Evolutionary conservation across 2,113 vertebrate genomes (phyloP).

Genomic region (Peucedramus taeniatus): DNA sequence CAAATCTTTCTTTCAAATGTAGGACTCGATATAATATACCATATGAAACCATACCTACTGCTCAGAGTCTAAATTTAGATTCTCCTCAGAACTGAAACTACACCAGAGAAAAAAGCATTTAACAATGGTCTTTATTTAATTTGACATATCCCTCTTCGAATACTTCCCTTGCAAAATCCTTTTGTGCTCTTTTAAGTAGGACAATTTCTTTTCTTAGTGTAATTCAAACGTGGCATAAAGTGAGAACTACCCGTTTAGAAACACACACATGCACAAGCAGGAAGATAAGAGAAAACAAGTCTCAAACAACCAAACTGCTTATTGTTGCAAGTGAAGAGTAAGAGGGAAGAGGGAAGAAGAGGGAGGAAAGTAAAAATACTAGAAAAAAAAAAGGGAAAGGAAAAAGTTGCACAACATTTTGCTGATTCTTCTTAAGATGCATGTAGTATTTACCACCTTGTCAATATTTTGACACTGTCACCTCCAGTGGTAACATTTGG

Average conservation of each 20-base stretch:
- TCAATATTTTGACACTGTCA: neutral
- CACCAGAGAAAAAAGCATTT: neutral
- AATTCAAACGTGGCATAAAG: neutral
- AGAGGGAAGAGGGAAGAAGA: neutral
- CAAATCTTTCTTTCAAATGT: neutral
- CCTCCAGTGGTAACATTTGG: neutral
- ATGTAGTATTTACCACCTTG: neutral
- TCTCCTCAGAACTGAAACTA: slow-evolving; percentile 9
- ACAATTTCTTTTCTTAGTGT: neutral
- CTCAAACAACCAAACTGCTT: neutral
- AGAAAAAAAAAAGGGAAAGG: neutral
- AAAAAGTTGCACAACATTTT: neutral
- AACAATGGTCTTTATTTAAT: slow-evolving; percentile 32
- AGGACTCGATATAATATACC: neutral
- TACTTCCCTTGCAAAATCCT: neutral
- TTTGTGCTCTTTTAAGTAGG: slow-evolving; percentile 6
- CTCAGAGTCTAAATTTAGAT: slow-evolving; percentile 44
- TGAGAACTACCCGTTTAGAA: neutral
- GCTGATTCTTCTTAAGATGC: neutral
- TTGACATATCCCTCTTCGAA: slow-evolving; percentile 19
- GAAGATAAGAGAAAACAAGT: neutral
- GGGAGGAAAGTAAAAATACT: neutral
- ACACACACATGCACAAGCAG: neutral
- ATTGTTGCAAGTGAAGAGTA: neutral
- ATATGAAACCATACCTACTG: neutral